These are phyloP conservation scores for Holcopasites calliopsidis DNA, from an alignment of 1,140 invertebrate species.

Conservation along the genomic window DNA sequence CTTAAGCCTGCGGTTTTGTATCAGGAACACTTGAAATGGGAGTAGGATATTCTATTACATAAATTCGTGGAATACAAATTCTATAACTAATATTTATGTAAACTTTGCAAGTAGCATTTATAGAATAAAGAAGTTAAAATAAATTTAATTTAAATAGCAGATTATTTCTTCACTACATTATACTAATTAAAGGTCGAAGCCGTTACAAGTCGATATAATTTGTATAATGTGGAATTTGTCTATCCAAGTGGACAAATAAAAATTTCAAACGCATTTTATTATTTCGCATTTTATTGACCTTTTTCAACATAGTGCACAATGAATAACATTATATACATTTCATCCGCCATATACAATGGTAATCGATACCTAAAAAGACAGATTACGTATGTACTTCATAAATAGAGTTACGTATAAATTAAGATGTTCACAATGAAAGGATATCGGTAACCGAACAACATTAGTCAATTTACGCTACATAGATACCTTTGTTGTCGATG, in stretches of 20 bases:
- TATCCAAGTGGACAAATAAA: too few species aligned
- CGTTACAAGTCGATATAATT: too few species aligned
- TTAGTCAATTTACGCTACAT: constrained; percentile 45
- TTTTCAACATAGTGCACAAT: constrained; percentile 66
- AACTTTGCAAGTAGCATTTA: too few species aligned
- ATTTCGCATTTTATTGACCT: constrained; percentile 68
- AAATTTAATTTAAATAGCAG: not conserved
- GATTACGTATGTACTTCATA: constrained; percentile 29
- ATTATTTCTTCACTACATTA: too few species aligned
- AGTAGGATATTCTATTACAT: too few species aligned
- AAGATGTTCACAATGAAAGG: constrained; percentile 45
- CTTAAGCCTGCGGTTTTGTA: too few species aligned
- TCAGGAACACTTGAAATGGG: too few species aligned
- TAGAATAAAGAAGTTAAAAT: not conserved
- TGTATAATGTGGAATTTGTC: too few species aligned
- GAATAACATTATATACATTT: constrained; percentile 49
- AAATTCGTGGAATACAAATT: too few species aligned
- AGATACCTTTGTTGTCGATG: constrained; percentile 5
- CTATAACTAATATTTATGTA: too few species aligned
- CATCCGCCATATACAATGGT: constrained; percentile 22
- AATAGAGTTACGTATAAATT: constrained; percentile 50
- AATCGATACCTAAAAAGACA: constrained; percentile 58
- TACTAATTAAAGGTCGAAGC: too few species aligned
- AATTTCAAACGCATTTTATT: constrained; percentile 21
- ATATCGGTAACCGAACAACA: constrained; percentile 43